Conservation (phyloP, 2,113 vertebrate species). For the Gymnarchus niloticus region DNA sequence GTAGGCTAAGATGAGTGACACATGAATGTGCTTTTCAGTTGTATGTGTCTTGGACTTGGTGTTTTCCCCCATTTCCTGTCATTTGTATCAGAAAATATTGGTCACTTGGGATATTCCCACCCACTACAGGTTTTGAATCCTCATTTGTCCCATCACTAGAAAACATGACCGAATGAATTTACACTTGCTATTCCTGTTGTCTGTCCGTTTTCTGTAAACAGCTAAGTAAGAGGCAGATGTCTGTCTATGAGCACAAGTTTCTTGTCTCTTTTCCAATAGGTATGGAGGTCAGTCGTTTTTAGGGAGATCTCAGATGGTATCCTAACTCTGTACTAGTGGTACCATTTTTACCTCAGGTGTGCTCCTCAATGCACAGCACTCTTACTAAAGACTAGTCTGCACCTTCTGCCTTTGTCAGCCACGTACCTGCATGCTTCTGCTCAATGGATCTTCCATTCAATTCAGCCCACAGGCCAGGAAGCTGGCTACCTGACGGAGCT, state of each 20-base stretch:
- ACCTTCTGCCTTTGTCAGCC: not conserved
- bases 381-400: not conserved
- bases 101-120: no score
- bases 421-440: not conserved
- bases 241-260: not conserved
- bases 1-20: not conserved
- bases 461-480: not conserved
- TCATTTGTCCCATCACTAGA: no score
- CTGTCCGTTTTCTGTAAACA: not conserved
- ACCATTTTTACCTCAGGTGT: not conserved
- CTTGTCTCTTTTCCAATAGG: not conserved
- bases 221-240: not conserved
- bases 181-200: not conserved
- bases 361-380: not conserved
- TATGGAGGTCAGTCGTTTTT: not conserved
- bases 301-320: not conserved
- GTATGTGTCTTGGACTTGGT: not conserved
- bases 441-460: not conserved
- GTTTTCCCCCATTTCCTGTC: not conserved
- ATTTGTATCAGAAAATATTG: not conserved
- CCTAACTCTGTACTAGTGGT: not conserved
- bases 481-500: no score
- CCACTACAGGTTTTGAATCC: no score
- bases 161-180: not conserved
- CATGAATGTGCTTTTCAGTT: not conserved